Evolutionary conservation across 1,140 invertebrate species (phyloP).

Genomic region (Panagrolaimus sp.): DNA sequence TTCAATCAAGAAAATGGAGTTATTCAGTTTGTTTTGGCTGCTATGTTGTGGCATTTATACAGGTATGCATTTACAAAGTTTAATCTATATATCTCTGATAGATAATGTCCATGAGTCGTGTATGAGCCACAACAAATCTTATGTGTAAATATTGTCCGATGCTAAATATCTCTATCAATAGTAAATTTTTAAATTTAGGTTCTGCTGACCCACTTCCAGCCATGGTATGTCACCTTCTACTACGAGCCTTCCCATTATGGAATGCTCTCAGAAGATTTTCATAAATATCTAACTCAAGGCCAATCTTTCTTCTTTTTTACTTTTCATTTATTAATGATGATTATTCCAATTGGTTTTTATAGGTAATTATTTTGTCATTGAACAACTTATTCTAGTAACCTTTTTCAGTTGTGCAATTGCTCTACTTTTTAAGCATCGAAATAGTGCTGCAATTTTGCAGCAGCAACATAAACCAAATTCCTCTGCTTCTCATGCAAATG

Average conservation of each 20-base stretch:
- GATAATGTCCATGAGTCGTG: too few species aligned
- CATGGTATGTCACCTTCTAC: conserved; percentile 55
- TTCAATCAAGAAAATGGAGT: conserved; percentile 19
- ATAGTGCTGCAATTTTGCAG: background rate
- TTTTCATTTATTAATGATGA: conserved; percentile 49
- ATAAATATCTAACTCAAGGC: conserved; percentile 43
- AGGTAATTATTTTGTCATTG: conserved; percentile 20
- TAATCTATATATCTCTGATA: too few species aligned
- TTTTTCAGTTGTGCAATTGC: conserved; percentile 15
- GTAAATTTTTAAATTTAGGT: conserved; percentile 42
- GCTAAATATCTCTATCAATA: too few species aligned
- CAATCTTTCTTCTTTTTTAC: conserved; percentile 48
- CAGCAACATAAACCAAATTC: conserved; percentile 21
- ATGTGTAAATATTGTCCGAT: too few species aligned
- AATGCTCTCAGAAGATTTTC: conserved; percentile 51
- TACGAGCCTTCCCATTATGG: conserved; percentile 49
- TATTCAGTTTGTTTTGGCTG: conserved; percentile 25
- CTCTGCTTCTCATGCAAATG: conserved; percentile 17
- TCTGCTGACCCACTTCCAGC: conserved; percentile 48
- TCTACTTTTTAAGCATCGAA: conserved; percentile 23
- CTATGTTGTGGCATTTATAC: conserved; percentile 43
- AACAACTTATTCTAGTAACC: background rate
- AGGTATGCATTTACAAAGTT: conserved; percentile 31
- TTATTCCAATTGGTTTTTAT: conserved; percentile 50
- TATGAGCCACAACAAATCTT: too few species aligned